Percentiles rank a stretch among this genome's conserved stretches.
phyloP scores from a whole-genome alignment of 1,140 invertebrate species.

The Macrostomum lignano region DNA sequence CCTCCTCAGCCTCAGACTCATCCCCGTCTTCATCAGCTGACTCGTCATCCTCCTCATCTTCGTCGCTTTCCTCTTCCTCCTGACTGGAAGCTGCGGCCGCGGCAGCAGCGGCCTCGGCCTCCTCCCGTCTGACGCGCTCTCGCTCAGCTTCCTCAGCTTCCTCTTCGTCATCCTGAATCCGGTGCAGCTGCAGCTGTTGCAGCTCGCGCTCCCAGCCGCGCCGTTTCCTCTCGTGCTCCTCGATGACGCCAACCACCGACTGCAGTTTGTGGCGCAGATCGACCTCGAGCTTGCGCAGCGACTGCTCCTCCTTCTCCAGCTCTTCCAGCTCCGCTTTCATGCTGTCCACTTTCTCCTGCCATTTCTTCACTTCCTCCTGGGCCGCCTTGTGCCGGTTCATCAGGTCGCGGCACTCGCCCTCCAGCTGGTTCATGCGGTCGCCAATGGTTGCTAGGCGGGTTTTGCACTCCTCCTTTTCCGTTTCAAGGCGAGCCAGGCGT shows the following conservation, averaged over 20 bases:
- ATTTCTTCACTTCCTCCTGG: slow-evolving; percentile 6
- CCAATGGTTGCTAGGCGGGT: too few relatives aligned
- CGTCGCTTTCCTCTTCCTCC: too few relatives aligned
- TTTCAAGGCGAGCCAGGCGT: too few relatives aligned
- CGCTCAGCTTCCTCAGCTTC: too few relatives aligned
- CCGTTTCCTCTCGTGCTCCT: neutral
- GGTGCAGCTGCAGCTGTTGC: slow-evolving; percentile 2
- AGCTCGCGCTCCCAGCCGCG: neutral
- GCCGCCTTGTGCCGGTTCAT: too few relatives aligned
- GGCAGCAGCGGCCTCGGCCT: neutral
- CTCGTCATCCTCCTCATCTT: too few relatives aligned
- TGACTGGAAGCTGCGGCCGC: too few relatives aligned
- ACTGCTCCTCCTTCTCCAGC: slow-evolving; percentile 8
- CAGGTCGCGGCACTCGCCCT: too few relatives aligned
- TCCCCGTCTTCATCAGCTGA: too few relatives aligned
- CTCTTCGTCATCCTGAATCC: slow-evolving; percentile 1
- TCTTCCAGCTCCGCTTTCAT: slow-evolving; percentile 6
- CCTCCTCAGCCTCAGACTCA: too few relatives aligned
- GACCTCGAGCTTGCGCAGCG: slow-evolving; percentile 4
- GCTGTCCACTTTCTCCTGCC: slow-evolving; percentile 8
- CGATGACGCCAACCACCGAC: neutral
- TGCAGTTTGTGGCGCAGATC: neutral
- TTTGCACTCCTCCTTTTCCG: too few relatives aligned
- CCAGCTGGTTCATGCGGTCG: too few relatives aligned
- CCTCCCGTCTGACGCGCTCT: neutral